Conservation (phyloP, 2,888 invertebrate species). For the Nasonovia ribisnigri region DNA sequence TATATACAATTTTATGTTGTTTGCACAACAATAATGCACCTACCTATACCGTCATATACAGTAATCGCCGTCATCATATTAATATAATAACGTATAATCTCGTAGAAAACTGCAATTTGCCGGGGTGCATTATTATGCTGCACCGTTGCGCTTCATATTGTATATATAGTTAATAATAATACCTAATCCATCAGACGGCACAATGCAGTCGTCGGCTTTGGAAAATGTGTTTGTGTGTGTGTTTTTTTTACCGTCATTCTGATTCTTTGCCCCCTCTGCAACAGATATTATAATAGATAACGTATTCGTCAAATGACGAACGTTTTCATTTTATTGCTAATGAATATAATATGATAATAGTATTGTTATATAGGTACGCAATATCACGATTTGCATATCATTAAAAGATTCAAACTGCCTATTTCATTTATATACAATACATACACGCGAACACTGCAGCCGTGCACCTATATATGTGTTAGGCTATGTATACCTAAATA, state of each 20-base stretch:
- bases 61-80: neutral
- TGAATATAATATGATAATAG: neutral
- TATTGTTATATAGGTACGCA: neutral
- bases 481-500: too few species aligned
- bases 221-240: neutral
- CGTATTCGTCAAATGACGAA: constrained; percentile 1
- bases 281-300: neutral
- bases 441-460: neutral
- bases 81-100: neutral
- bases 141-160: neutral
- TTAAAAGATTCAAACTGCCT: neutral
- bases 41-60: too few species aligned
- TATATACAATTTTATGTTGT: too few species aligned
- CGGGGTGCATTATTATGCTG: neutral
- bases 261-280: neutral
- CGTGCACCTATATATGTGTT: too few species aligned
- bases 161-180: neutral
- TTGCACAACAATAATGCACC: neutral
- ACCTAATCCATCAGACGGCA: neutral
- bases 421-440: neutral
- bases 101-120: neutral
- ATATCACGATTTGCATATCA: neutral
- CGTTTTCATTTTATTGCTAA: neutral
- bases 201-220: neutral
- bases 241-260: neutral